Evolutionary conservation across 2,888 invertebrate species (phyloP).

Genomic region (Philopedon plagiatum): DNA sequence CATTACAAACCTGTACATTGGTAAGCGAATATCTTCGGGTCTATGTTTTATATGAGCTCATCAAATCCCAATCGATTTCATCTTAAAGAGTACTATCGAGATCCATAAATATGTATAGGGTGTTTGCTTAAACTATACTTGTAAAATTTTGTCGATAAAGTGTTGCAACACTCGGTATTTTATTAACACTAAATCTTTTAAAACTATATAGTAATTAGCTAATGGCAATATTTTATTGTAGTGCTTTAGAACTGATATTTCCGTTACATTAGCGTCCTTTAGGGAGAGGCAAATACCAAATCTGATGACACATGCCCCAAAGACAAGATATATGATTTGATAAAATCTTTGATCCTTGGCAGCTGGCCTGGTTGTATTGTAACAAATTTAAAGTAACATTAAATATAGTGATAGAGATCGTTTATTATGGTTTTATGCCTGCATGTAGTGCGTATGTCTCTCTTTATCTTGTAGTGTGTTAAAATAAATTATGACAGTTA

Average conservation of each 20-base stretch:
- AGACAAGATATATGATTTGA: constrained; percentile 64
- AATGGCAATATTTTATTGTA: constrained; percentile 9
- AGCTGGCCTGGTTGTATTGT: constrained; percentile 64
- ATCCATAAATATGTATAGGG: too few species aligned
- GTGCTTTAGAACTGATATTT: constrained; percentile 14
- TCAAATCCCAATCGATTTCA: too few species aligned
- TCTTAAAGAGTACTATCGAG: too few species aligned
- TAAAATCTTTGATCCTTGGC: constrained; percentile 64
- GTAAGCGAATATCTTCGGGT: too few species aligned
- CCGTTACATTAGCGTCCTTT: constrained; percentile 27
- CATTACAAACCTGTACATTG: too few species aligned
- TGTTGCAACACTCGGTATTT: too few species aligned
- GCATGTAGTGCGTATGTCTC: constrained; percentile 29
- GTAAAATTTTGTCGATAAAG: too few species aligned
- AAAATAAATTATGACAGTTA: constrained; percentile 43
- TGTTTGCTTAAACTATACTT: too few species aligned
- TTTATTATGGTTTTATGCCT: constrained; percentile 46
- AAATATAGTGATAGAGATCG: constrained; percentile 55
- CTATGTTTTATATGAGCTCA: too few species aligned
- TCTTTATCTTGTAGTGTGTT: constrained; percentile 18
- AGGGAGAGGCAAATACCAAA: constrained; percentile 42
- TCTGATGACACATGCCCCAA: constrained; percentile 64
- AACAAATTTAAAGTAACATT: constrained; percentile 66
- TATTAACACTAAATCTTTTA: too few species aligned
- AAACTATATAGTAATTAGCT: too few species aligned